Percentiles rank a stretch among this genome's conserved stretches.
These are phyloP conservation scores for Morphnarchus princeps DNA, from an alignment of 2,113 vertebrate genomes.

Conservation along the genomic window DNA sequence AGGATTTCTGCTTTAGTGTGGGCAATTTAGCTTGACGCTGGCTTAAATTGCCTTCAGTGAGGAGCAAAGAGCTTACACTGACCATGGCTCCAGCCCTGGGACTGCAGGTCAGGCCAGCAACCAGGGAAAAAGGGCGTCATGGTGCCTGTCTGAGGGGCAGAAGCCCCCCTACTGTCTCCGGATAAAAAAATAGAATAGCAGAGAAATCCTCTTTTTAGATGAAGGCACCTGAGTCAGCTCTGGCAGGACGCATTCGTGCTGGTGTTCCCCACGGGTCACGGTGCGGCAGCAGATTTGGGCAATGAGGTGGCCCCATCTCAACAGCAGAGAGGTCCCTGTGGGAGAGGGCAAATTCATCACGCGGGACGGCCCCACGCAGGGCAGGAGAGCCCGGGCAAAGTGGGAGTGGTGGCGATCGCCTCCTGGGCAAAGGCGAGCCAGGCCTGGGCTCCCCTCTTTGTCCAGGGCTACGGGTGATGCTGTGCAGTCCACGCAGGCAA, in stretches of 20 bases:
- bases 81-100: background rate
- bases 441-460: background rate
- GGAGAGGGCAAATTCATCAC: background rate
- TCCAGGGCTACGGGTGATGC: background rate
- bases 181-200: background rate
- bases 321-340: background rate
- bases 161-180: background rate
- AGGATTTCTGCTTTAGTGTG: background rate
- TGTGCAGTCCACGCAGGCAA: background rate
- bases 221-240: background rate
- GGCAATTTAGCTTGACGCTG: background rate
- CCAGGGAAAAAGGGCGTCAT: background rate
- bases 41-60: background rate
- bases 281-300: background rate
- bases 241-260: background rate
- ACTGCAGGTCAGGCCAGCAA: background rate
- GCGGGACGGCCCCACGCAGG: fast-evolving
- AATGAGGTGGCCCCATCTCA: background rate
- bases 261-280: fast-evolving
- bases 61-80: background rate
- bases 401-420: fast-evolving
- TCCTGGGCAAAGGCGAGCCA: background rate
- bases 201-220: background rate
- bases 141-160: background rate
- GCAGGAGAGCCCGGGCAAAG: background rate